Base-by-base conservation (phyloP, 2,113 vertebrate genomes). In the Oreochromis aureus region DNA sequence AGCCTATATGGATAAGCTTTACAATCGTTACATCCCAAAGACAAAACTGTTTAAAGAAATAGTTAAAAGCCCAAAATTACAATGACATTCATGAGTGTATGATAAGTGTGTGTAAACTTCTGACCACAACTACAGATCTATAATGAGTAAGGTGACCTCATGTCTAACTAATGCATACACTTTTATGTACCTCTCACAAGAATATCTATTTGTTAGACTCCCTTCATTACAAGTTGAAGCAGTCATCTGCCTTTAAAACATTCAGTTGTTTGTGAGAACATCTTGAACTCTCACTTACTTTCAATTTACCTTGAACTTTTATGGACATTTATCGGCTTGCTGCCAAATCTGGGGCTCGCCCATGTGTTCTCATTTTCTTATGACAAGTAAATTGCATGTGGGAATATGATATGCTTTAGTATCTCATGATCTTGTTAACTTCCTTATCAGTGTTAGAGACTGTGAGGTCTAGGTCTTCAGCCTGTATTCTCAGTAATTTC, bases 261-360 rank as follows among this genome's bases (percentile, higher is more conserved):
- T 18, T 5, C 39, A 16, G 69, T 27, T 73, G 69, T 46, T 27
- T 46, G 13, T 27, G 41, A 73, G 69, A 73, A 73, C 39, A 24
- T 73, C 41, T 73, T 46, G 22, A 73, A 73, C 39, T 10, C 5
- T 46, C 5, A 15, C 41, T 2, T 27, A 46, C 22, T 27, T 46
- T 24, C 7, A 71, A 10, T 27, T 46, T 44, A 46, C 12, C n/a
- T 46, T 44, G 36, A 24, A 27, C 39, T 6, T 46, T 27, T 46
- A 73, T 44, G n/a, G 39, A 16, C 66, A 24, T 71, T 44, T 22
- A 5, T 44, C 0, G 7, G 0, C 13, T 71, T 27, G 39, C 39
- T 41, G 36, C 11, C 36, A 7, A 41, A 15, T 24, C 19, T 39
- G 6, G 19, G 34, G 36, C 48, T 18, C 48, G 7, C 15, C 6